Evolutionary conservation across 2,113 vertebrate species (phyloP), one percentile per base, ranked within the genome.

Genomic region (Cyanistes caeruleus): DNA sequence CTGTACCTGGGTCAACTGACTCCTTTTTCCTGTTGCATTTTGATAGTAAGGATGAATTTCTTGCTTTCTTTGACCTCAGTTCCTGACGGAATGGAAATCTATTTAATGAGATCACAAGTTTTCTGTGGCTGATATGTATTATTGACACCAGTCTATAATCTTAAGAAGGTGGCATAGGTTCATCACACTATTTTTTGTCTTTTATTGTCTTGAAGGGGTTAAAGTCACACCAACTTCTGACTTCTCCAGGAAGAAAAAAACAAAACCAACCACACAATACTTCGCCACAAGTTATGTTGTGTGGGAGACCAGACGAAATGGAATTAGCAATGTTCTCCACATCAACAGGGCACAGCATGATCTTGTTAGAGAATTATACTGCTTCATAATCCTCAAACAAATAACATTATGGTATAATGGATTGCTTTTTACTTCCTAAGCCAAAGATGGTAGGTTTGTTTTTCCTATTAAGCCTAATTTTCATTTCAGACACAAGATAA

Each of bases 341-440:
- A 94, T 94, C 86, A 95, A 69, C 79, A 96, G 88, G 0, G 1
- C 90, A 94, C 83, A 93, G 76, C 79, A 89, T 96, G 96, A 95
- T 94, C 95, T 96, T 93, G 93, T 96, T 97, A 96, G 95, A 96
- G 93, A 95, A 96, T 97, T 96, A 95, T 90, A 78, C 69, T 87
- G 90, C 76, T 89, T 97, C 83, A 89, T 96, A 97, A 96, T 93
- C 90, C 80, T 94, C 96, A 94, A 96, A 96, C 86, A 96, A 97
- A 97, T 90, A 96, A 87, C 93, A 96, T 97, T 97, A 96, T 93
- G n/a, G 28, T 90, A 78, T 96, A 96, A 97, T 95, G 62, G 93
- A 96, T 92, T 91, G 44, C 4, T 92, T 94, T 94, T 75, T 94
- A 87, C 92, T 95, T 96, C 92, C 96, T 93, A 95, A 95, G 56